These are phyloP conservation scores for Diplosoma virens DNA, from an alignment of 23 tunicate genomes.

Conservation along the genomic window DNA sequence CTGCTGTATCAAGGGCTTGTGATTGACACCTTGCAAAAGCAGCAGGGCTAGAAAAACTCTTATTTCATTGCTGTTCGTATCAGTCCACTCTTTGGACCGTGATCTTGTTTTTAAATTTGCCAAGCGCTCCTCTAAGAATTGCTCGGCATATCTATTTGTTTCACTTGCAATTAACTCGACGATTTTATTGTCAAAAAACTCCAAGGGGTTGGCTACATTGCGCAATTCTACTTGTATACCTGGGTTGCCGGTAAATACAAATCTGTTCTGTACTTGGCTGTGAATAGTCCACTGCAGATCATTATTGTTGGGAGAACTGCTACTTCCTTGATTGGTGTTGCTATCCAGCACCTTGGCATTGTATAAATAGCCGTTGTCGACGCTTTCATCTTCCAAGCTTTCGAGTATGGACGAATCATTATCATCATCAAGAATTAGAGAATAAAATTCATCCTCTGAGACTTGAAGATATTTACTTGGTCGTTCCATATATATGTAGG, in stretches of 20 bases:
- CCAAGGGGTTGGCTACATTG: background rate
- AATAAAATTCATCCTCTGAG: too few species aligned
- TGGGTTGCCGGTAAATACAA: background rate
- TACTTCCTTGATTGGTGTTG: too few species aligned
- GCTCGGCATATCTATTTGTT: background rate
- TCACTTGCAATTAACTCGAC: background rate
- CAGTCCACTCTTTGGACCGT: background rate
- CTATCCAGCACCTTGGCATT: too few species aligned
- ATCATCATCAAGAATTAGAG: too few species aligned
- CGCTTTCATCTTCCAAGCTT: too few species aligned
- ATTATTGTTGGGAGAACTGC: too few species aligned
- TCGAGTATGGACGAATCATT: too few species aligned
- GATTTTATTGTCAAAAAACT: conserved; percentile 1
- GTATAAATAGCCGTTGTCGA: too few species aligned
- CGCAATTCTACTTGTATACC: background rate
- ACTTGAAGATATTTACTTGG: too few species aligned
- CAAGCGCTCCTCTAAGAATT: background rate
- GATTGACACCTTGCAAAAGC: conserved; percentile 9
- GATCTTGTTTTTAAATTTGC: background rate
- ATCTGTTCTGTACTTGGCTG: background rate
- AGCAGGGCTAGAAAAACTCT: conserved; percentile 9
- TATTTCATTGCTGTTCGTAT: background rate
- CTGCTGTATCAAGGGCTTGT: background rate
- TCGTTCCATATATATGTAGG: too few species aligned
- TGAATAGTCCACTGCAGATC: background rate